Evolutionary conservation across 2,113 vertebrate species (phyloP).

Genomic region (Phainopepla nitens): DNA sequence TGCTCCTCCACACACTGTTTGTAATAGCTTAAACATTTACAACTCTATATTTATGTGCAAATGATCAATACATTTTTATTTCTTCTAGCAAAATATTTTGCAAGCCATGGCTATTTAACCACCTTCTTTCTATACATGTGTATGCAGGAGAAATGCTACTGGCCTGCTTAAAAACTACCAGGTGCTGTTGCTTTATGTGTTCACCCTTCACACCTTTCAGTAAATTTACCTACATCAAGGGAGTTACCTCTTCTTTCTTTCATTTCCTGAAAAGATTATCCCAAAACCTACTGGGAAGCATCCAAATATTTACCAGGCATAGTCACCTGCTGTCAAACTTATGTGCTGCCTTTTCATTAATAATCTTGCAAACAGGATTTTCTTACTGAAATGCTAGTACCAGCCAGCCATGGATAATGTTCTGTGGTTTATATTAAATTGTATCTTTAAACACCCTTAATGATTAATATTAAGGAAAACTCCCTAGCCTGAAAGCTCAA

Average conservation of each 20-base stretch:
- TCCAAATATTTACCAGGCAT: background rate
- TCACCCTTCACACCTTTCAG: background rate
- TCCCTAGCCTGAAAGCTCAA: background rate
- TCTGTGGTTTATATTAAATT: background rate
- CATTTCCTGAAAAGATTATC: background rate
- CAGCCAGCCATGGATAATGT: background rate
- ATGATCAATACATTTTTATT: background rate
- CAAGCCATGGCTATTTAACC: background rate
- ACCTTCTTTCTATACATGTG: background rate
- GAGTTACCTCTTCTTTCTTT: background rate
- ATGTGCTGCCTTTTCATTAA: background rate
- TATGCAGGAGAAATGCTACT: background rate
- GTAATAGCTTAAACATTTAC: background rate
- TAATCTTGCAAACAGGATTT: background rate
- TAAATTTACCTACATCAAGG: background rate
- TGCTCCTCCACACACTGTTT: background rate
- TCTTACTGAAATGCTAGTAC: background rate
- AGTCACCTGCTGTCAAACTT: background rate
- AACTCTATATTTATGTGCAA: background rate
- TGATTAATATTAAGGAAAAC: background rate
- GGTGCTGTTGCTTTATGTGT: background rate
- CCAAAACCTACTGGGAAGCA: background rate
- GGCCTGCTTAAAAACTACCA: background rate
- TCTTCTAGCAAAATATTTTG: background rate
- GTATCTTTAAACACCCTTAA: background rate